Base-by-base conservation (phyloP, 2,797 vertebrate genomes). In the Pantherophis alleghaniensis region DNA sequence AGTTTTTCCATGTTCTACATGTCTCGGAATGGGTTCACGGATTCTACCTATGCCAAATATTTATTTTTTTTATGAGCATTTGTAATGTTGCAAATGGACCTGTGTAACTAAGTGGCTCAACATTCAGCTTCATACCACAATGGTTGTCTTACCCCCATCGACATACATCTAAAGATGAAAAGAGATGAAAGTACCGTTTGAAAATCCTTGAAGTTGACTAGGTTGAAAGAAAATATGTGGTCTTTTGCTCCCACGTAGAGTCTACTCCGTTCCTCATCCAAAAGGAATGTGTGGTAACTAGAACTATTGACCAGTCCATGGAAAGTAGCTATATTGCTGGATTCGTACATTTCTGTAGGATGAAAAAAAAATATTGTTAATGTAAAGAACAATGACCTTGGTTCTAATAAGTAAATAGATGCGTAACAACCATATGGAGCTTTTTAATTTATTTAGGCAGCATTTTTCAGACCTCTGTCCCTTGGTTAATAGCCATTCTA, bases 221-320 rank as follows among this genome's bases (percentile, higher is more conserved):
- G 98, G 97, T 99, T 99, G 96, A 99, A 99, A 91, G 99, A 99
- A 98, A 99, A 98, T 96, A 99, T 98, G 96, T 99, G 99, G 97
- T 99, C 99, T 96, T 99, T 99, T 94, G 99, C 99, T 97, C 99
- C 99, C 94, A 99, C 99, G 7, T 99, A 98, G 0, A 99, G 98
- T 79, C 99, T 98, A 93, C 99, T 97, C 5, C 99, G 98, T 97
- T 99, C 99, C 96, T 99, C 99, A 5, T 99, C 99, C 98, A 99
- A 95, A 95, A 99, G 98, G 96, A 99, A 99, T 42, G 98, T 99
- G 95, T 99, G 98, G 96, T 99, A 99, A 96, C 98, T 98, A 18
- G 99, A 99, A 92, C 99, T 99, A 97, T 99, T 99, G 95, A 98
- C 96, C 95, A 99, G 97, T 93, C 99, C 99, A 86, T 98, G 98